phyloP scores from a whole-genome alignment of 2,888 invertebrate species.

The Tethea ocularis region DNA sequence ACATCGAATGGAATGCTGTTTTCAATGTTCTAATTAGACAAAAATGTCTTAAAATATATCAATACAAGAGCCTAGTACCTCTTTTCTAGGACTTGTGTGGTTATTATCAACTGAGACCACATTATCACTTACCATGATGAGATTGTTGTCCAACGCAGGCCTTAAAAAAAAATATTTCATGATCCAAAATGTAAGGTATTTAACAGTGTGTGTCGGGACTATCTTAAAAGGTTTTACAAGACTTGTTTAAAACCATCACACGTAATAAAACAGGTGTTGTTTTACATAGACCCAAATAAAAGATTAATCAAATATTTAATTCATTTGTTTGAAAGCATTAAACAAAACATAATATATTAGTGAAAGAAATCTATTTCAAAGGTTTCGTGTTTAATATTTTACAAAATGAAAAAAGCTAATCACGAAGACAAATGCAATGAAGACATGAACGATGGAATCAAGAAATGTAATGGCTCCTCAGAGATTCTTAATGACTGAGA shows the following conservation, averaged over 20 bases:
- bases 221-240: too few species aligned
- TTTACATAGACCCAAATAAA: too few species aligned
- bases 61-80: too few species aligned
- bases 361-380: neutral
- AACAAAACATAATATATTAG: neutral
- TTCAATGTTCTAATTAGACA: neutral
- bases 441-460: constrained; percentile 12
- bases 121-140: too few species aligned
- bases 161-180: too few species aligned
- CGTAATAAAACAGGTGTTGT: too few species aligned
- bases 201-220: too few species aligned
- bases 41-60: neutral
- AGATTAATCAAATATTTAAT: neutral
- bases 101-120: too few species aligned
- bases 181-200: too few species aligned
- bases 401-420: constrained; percentile 18
- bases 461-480: constrained; percentile 19
- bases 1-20: neutral
- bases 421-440: constrained; percentile 16
- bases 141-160: too few species aligned
- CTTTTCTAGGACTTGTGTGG: too few species aligned
- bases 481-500: constrained; percentile 17
- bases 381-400: constrained; percentile 10
- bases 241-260: too few species aligned
- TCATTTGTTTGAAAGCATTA: neutral